phyloP scores from a whole-genome alignment of 2,113 vertebrate genomes.

The Gobius niger region DNA sequence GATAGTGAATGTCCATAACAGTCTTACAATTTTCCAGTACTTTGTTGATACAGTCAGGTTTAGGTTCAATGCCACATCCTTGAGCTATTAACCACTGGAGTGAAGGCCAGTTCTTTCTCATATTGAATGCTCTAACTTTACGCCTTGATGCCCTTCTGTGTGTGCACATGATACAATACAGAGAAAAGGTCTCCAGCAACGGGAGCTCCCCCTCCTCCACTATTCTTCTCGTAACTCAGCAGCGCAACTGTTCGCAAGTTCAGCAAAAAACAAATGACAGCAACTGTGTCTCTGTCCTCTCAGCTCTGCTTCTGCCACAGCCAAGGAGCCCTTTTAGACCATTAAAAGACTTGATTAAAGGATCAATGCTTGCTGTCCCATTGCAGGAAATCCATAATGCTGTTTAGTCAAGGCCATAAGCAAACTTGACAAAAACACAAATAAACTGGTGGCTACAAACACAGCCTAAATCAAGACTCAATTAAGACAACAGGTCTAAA shows the following conservation, averaged over 20 bases:
- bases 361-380: slow-evolving; percentile 18
- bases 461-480: background rate
- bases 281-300: background rate
- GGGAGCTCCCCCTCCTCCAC: slow-evolving; percentile 14
- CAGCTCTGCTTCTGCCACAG: slow-evolving; percentile 17
- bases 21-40: too few species aligned
- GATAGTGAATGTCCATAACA: too few species aligned
- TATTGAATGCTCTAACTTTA: too few species aligned
- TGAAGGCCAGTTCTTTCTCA: slow-evolving; percentile 19
- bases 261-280: slow-evolving; percentile 6
- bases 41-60: slow-evolving; percentile 1
- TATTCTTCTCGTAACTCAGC: slow-evolving; percentile 21
- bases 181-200: slow-evolving; percentile 2
- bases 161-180: slow-evolving; percentile 5
- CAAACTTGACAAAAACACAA: background rate
- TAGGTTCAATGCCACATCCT: slow-evolving; percentile 37
- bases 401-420: too few species aligned
- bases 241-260: slow-evolving; percentile 17
- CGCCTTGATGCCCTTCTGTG: background rate
- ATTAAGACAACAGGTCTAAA: background rate
- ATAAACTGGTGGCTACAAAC: background rate
- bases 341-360: slow-evolving; percentile 22
- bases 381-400: background rate
- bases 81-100: slow-evolving; percentile 8
- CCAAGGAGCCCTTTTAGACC: slow-evolving; percentile 17